Evolutionary conservation across 2,113 vertebrate species (phyloP).

Genomic region (Galemys pyrenaicus): DNA sequence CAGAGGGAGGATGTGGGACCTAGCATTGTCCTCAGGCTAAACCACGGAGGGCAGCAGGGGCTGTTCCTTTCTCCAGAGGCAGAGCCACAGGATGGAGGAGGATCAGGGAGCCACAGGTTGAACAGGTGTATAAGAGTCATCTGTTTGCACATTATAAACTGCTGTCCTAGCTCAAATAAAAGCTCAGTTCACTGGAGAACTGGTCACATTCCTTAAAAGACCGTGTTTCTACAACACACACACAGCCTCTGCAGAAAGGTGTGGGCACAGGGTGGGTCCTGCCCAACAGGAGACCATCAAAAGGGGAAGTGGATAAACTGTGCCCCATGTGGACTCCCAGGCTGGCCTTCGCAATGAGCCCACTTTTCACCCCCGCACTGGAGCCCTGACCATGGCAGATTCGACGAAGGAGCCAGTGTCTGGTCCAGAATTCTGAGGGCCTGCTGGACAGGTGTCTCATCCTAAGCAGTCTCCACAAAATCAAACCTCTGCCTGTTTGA

Average conservation of each 20-base stretch:
- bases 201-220: background rate
- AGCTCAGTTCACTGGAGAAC: background rate
- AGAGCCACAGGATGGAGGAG: background rate
- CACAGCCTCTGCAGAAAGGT: fast-evolving
- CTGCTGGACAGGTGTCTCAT: background rate
- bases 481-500: background rate
- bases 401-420: background rate
- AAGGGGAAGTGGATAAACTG: background rate
- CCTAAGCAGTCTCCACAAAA: background rate
- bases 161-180: background rate
- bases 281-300: background rate
- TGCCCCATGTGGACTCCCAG: fast-evolving
- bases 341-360: background rate
- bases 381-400: too few relatives aligned
- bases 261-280: background rate
- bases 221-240: background rate
- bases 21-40: background rate
- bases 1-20: too few relatives aligned
- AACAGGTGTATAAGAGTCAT: background rate
- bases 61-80: too few relatives aligned
- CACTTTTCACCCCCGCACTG: background rate
- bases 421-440: background rate
- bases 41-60: fast-evolving
- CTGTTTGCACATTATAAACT: background rate
- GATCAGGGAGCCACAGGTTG: fast-evolving